Conservation (phyloP, 92 coral and sea anemone genomes). For the Epizoanthus rinbou region DNA sequence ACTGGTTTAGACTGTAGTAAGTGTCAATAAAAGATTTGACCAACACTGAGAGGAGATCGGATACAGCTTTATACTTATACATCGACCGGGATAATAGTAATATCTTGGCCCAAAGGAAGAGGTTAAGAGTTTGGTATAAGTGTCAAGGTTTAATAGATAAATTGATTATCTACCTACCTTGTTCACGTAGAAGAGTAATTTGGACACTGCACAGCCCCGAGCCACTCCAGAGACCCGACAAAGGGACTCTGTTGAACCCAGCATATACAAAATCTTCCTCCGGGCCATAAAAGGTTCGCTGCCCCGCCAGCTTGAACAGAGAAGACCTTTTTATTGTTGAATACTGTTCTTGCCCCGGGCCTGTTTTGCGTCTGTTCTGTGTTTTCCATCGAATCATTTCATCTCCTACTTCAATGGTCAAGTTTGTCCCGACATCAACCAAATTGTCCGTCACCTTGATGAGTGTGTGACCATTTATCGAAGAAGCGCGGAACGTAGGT, state of each 20-base stretch:
- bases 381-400: constrained; percentile 70
- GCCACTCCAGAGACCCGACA: constrained; percentile 77
- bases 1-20: too few relatives aligned
- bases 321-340: constrained; percentile 34
- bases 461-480: constrained; percentile 77
- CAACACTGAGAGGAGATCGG: too few relatives aligned
- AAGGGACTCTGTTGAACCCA: constrained; percentile 85
- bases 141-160: too few relatives aligned
- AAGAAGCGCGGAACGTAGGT: constrained; percentile 62
- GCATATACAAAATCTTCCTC: constrained; percentile 75
- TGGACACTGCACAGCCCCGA: constrained; percentile 86
- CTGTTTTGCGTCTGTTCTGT: constrained; percentile 19
- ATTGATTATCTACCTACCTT: constrained; percentile 46
- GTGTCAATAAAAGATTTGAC: too few relatives aligned
- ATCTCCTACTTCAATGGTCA: constrained; percentile 81
- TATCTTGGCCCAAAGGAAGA: too few relatives aligned
- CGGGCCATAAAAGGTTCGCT: constrained; percentile 77
- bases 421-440: constrained; percentile 72
- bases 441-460: constrained; percentile 68
- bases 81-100: too few relatives aligned
- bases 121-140: too few relatives aligned
- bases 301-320: constrained; percentile 84
- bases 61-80: too few relatives aligned
- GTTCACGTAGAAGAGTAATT: constrained; percentile 67
- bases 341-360: constrained; percentile 21